phyloP scores from a whole-genome alignment of 2,888 invertebrate species.

The Oscheius myriophilus region DNA sequence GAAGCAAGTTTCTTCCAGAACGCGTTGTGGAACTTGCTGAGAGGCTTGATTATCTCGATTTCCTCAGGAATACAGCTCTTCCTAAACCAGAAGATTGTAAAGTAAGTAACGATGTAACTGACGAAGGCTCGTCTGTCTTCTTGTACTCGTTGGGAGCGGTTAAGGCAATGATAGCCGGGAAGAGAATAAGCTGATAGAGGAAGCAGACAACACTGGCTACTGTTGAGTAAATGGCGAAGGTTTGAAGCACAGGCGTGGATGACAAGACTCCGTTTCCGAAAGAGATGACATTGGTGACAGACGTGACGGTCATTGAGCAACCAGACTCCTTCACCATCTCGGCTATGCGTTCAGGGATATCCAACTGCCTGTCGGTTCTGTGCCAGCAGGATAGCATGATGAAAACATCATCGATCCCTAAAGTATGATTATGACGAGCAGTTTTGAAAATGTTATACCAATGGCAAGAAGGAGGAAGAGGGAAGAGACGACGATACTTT shows the following conservation, averaged over 20 bases:
- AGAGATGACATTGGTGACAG: conserved; percentile 58
- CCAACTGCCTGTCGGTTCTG: conserved; percentile 42
- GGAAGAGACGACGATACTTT: conserved; percentile 56
- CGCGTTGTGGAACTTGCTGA: conserved; percentile 35
- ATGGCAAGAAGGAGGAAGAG: conserved; percentile 58
- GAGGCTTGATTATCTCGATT: conserved; percentile 34
- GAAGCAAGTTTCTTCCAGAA: conserved; percentile 45
- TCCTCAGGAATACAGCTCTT: conserved; percentile 41
- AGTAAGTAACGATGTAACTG: neutral
- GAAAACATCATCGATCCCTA: conserved; percentile 59
- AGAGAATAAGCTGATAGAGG: conserved; percentile 56
- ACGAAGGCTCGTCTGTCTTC: conserved; percentile 32
- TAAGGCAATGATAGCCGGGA: conserved; percentile 57
- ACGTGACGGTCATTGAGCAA: conserved; percentile 63
- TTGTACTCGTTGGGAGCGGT: conserved; percentile 53
- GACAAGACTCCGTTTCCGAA: conserved; percentile 63
- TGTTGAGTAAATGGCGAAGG: conserved; percentile 58
- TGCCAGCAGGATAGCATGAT: conserved; percentile 60
- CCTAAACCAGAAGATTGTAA: conserved; percentile 21
- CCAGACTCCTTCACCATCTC: conserved; percentile 50
- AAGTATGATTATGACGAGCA: neutral
- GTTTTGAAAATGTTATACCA: conserved; percentile 20
- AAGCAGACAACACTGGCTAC: conserved; percentile 58
- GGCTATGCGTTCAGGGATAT: conserved; percentile 45
- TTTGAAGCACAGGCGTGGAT: conserved; percentile 56